Evolutionary conservation across 2,888 invertebrate species (phyloP), one percentile per base, ranked within the genome.

Genomic region (Mythimna vitellina): DNA sequence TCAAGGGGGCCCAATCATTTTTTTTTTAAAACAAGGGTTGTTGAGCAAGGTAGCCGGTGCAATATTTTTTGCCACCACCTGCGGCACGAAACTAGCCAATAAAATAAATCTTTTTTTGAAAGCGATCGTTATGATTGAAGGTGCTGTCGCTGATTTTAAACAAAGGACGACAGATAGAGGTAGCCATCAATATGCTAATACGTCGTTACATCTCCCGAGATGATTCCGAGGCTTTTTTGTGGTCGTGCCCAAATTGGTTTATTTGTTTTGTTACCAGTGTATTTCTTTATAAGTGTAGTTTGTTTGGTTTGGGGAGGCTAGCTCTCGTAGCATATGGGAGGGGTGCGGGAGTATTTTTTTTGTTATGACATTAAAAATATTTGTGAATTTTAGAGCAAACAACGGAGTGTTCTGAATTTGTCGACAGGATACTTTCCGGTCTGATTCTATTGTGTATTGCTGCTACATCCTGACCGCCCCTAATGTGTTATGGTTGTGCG

Each of bases 151-250:
- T 94, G 96, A 95, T 95, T 96, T 93, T 93, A 93, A 95, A 96
- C 96, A 96, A 96, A 96, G 94, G 86, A 84, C 89, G 90, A 90
- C 90, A 93, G 95, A 95, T 95, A 94, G 91, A 90, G 91, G 86
- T 88, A 86, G 91, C 94, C 93, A 95, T 96, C 96, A 95, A 96
- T 95, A 96, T 96, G 96, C 90, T 96, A 96, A 96, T 96, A 90
- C 90, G 84, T 86, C 85, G 89, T 87, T 91, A 89, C 91, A 91
- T 90, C 90, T 90, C 91, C 84, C 87, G 89, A 90, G 90, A 89
- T 90, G 91, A 90, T 87, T 90, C 89, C 87, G 85, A 84, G 77
- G 81, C 67, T 92, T 94, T 95, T 95, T 96, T 96, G 92, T 93
- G 91, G 78, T 86, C 88, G 87, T 83, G 73, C 91, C 90, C 92